A percentile compares a stretch with the other conserved stretches of the same genome.
Evolutionary conservation across 2,113 vertebrate species (phyloP).

Genomic region (Phodopus roborovskii): DNA sequence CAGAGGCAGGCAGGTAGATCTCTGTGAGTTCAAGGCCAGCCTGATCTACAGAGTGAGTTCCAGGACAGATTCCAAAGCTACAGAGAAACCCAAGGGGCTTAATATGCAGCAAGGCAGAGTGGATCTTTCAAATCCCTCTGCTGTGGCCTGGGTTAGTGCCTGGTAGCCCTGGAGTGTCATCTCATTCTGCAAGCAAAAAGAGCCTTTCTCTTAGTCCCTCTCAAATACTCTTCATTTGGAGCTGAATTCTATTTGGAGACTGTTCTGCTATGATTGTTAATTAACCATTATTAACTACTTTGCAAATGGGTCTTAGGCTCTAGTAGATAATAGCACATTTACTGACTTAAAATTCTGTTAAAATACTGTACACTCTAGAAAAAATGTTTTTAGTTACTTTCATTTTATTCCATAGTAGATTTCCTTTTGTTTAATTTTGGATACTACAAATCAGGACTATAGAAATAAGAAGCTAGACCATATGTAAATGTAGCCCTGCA

Average conservation of each 20-base stretch:
- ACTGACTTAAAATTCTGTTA: conserved; percentile 15
- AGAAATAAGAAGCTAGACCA: neutral
- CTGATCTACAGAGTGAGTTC: too few relatives aligned
- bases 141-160: neutral
- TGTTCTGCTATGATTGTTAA: conserved; percentile 35
- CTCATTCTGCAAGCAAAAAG: neutral
- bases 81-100: neutral
- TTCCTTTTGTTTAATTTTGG: conserved; percentile 23
- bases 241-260: neutral
- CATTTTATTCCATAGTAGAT: neutral
- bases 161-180: neutral
- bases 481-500: neutral
- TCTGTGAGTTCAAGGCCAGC: too few relatives aligned
- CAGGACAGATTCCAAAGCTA: too few relatives aligned
- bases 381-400: conserved; percentile 9
- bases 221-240: conserved; percentile 5
- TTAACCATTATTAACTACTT: neutral
- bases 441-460: neutral
- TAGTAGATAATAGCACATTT: conserved; percentile 18
- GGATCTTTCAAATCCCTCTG: too few relatives aligned
- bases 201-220: neutral
- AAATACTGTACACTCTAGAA: neutral
- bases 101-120: too few relatives aligned
- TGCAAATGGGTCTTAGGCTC: neutral
- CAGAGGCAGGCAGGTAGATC: too few relatives aligned